Evolutionary conservation across 2,888 invertebrate species (phyloP).

Genomic region (Pteria penguin): DNA sequence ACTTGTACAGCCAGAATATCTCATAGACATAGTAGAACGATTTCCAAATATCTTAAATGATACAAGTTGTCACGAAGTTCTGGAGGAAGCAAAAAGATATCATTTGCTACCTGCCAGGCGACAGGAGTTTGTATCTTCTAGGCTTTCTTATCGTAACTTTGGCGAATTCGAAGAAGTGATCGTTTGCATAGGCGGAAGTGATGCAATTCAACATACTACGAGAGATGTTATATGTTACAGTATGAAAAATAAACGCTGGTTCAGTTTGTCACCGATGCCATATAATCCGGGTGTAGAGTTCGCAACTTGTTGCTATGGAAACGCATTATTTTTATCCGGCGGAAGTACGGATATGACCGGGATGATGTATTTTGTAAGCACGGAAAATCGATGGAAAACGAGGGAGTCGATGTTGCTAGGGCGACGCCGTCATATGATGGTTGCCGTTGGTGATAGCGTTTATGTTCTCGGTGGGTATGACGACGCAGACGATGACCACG

Average conservation of each 20-base stretch:
- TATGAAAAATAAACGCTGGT: conserved; percentile 48
- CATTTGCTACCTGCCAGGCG: conserved; percentile 60
- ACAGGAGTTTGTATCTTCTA: conserved; percentile 56
- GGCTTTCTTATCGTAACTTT: conserved; percentile 50
- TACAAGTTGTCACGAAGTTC: conserved; percentile 41
- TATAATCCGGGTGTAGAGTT: conserved; percentile 59
- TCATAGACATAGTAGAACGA: conserved; percentile 47
- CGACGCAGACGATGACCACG: conserved; percentile 51
- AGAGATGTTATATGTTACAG: conserved; percentile 57
- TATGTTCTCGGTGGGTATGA: conserved; percentile 62
- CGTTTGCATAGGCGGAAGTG: conserved; percentile 50
- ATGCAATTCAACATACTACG: conserved; percentile 41
- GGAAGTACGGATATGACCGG: conserved; percentile 53
- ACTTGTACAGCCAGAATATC: conserved; percentile 61
- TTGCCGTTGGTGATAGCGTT: conserved; percentile 56
- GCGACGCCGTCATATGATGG: conserved; percentile 58
- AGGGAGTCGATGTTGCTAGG: conserved; percentile 55
- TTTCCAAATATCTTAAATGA: conserved; percentile 36
- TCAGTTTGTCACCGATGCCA: conserved; percentile 43
- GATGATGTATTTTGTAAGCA: conserved; percentile 47
- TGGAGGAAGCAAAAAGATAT: conserved; percentile 61
- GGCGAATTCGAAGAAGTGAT: conserved; percentile 57
- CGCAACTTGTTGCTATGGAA: conserved; percentile 56
- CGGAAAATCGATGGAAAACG: conserved; percentile 50
- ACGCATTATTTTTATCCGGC: conserved; percentile 60